A percentile compares a stretch with the other conserved stretches of the same genome.
Evolutionary conservation across 2,797 vertebrate genomes (phyloP).

Genomic region (Balearica regulorum): DNA sequence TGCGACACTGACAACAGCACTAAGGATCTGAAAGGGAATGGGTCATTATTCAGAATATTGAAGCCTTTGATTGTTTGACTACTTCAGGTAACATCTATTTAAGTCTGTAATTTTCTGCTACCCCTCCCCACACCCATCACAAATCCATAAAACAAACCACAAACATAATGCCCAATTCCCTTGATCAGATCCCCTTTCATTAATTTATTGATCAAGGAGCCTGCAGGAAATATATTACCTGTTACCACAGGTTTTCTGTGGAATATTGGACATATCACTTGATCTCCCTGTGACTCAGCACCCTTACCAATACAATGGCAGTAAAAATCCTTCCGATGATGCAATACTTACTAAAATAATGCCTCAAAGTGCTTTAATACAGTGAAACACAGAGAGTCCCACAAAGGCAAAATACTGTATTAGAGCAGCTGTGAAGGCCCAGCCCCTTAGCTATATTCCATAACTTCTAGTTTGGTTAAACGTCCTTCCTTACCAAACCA

Average conservation of each 20-base stretch:
- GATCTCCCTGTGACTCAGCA: fast-evolving
- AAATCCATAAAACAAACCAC: neutral
- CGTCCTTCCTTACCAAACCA: neutral
- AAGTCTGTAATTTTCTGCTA: neutral
- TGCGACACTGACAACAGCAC: neutral
- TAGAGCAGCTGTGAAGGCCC: neutral
- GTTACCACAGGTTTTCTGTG: neutral
- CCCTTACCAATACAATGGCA: neutral
- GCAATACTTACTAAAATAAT: neutral
- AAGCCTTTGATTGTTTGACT: neutral
- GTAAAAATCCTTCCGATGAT: neutral
- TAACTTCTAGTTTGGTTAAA: neutral
- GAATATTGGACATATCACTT: neutral
- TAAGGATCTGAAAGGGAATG: neutral
- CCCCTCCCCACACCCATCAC: neutral
- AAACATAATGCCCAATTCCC: neutral
- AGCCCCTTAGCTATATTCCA: neutral
- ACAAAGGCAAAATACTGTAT: neutral
- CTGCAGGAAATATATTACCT: neutral
- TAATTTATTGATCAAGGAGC: neutral
- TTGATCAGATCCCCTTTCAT: neutral
- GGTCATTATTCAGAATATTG: neutral
- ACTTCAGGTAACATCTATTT: neutral
- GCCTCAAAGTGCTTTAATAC: neutral
- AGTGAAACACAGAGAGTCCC: neutral